phyloP scores from a whole-genome alignment of 2,797 vertebrate genomes.

The Nannoperca australis region DNA sequence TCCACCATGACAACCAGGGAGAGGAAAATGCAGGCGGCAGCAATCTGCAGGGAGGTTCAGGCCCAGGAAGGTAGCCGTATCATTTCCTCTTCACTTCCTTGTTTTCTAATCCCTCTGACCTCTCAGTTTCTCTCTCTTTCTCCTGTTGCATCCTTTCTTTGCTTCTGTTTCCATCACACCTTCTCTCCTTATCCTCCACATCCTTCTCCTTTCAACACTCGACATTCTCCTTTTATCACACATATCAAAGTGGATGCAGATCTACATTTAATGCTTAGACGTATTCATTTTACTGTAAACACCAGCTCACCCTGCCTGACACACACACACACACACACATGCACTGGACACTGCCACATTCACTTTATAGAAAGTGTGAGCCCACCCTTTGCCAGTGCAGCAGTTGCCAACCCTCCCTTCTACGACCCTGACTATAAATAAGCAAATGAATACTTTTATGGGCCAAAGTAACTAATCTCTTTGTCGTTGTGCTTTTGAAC shows the following conservation, averaged over 20 bases:
- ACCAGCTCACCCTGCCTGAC: neutral
- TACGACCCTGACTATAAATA: conserved; percentile 85
- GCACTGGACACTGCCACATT: conserved; percentile 5
- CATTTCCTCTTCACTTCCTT: conserved; percentile 45
- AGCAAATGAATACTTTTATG: conserved; percentile 84
- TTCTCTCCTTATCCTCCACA: neutral
- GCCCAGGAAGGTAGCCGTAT: conserved; percentile 86
- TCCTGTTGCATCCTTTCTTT: conserved; percentile 26
- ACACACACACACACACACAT: neutral
- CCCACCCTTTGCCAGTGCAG: conserved; percentile 47
- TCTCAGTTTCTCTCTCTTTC: conserved; percentile 15
- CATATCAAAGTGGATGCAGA: neutral
- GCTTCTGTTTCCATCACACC: conserved; percentile 1
- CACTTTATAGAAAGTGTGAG: conserved; percentile 23
- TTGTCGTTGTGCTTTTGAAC: conserved; percentile 91
- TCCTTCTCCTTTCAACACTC: neutral
- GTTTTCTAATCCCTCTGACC: conserved; percentile 27
- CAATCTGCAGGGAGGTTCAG: conserved; percentile 94
- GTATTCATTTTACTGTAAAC: conserved; percentile 28
- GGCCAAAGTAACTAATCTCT: conserved; percentile 89
- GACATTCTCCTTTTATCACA: neutral
- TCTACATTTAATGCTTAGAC: conserved; percentile 20
- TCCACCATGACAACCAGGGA: conserved; percentile 89
- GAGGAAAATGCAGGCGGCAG: conserved; percentile 92
- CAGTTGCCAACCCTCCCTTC: conserved; percentile 72